phyloP scores from a whole-genome alignment of 2,797 vertebrate genomes.

The Dermochelys coriacea region DNA sequence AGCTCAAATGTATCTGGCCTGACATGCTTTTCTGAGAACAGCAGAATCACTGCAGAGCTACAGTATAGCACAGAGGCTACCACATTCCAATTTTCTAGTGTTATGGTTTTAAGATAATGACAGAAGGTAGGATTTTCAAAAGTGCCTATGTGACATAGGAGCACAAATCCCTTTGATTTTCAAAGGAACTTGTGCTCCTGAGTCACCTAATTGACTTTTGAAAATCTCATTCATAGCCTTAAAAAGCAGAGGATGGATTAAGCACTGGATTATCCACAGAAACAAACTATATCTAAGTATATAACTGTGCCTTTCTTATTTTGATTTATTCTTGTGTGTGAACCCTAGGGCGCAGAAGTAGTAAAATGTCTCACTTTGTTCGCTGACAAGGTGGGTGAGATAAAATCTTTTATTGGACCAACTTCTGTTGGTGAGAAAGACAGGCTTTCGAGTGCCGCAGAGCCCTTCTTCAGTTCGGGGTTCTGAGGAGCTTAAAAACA shows the following conservation, averaged over 20 bases:
- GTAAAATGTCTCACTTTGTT: neutral
- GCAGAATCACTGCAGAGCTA: neutral
- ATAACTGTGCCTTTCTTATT: neutral
- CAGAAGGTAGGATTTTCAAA: neutral
- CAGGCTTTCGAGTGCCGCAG: too few species aligned
- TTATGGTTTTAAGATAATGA: neutral
- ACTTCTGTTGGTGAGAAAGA: too few species aligned
- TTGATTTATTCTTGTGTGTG: neutral
- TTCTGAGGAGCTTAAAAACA: too few species aligned
- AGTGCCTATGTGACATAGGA: neutral
- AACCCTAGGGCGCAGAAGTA: neutral
- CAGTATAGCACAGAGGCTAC: neutral
- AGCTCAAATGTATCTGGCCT: constrained; percentile 30
- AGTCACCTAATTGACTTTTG: neutral
- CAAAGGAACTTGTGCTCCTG: neutral
- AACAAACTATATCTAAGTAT: neutral
- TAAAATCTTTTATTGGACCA: too few species aligned
- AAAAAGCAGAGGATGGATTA: neutral
- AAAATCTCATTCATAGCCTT: neutral
- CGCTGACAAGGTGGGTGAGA: too few species aligned
- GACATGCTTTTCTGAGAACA: neutral
- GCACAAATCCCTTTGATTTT: neutral
- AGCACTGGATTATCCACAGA: too few species aligned
- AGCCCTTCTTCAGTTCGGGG: too few species aligned
- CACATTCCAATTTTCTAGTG: neutral